Base-by-base conservation (phyloP, 2,797 vertebrate genomes). In the Gobio occitaniae region DNA sequence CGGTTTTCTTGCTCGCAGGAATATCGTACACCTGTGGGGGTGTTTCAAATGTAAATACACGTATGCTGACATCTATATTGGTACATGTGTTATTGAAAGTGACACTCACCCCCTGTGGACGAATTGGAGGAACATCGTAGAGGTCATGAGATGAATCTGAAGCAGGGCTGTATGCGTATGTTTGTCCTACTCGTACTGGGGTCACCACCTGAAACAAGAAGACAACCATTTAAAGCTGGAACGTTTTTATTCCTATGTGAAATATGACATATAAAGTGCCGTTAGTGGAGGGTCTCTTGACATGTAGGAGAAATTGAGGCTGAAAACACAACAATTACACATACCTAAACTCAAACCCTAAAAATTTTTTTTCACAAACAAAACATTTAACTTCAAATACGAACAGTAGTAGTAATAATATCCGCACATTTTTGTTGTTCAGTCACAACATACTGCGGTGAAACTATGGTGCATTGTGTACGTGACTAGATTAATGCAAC, bases 81-180 rank as follows among this genome's bases (percentile, higher is more conserved):
- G 6, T n/a, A 21, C 3, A 7, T 29, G 38, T 3, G 72, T 17
- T 36, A 25, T 13, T 56, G n/a, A 61, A 44, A 56, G 41, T n/a
- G 85, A 83, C 87, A 96, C 98, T 0, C 93, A 99, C 98, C 96
- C 97, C 97, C 90, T 98, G 97, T 38, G 94, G 89, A 71, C 97
- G 95, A 75, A 94, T 88, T 0, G 97, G 96, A 68, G 97, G 98
- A 72, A 97, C 95, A 63, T 99, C 98, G 0, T 99, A 99, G 87
- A 96, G 91, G 90, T 97, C 97, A 91, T 96, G 96, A 88, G 97
- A 97, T 92, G 94, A 92, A 91, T 95, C 95, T 90, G 95, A 93
- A n/a, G 95, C 94, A 48, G 95, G 93, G 90, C 96, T 96, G 79
- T 96, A 98, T 88, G 94, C 94, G 76, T 98, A 98, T 84, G 95